Evolutionary conservation across 2,888 invertebrate genomes (phyloP).

Genomic region (Acanthosepion esculentum): DNA sequence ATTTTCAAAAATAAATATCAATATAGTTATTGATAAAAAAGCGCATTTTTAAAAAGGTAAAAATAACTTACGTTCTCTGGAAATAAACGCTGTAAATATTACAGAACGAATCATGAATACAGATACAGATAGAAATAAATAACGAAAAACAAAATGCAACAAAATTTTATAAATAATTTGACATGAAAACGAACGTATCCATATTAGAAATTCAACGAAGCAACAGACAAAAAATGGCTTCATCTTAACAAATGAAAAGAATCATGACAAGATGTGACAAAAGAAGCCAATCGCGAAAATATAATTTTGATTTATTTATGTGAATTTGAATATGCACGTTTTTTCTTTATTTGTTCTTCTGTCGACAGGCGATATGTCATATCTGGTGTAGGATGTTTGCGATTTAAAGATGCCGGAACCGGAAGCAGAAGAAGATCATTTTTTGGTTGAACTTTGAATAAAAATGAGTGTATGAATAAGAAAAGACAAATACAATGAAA

Average conservation of each 20-base stretch:
- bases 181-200: background rate
- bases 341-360: background rate
- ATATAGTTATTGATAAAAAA: background rate
- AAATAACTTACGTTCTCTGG: background rate
- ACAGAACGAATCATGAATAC: background rate
- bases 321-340: background rate
- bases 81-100: slow-evolving; percentile 11
- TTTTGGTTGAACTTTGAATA: background rate
- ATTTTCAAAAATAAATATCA: no score
- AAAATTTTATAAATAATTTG: slow-evolving; percentile 9
- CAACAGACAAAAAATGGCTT: background rate
- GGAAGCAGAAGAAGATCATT: background rate
- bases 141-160: background rate
- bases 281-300: background rate
- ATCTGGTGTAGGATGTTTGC: background rate
- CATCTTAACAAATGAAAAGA: background rate
- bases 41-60: background rate
- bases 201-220: background rate
- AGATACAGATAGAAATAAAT: background rate
- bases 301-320: slow-evolving; percentile 10
- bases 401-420: background rate
- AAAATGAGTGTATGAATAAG: background rate
- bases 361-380: background rate
- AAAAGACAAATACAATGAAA: background rate
- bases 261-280: background rate